Percentiles rank a stretch among this genome's conserved stretches.
phyloP scores from a whole-genome alignment of 1,140 invertebrate species.

The Oncopodura yosiiana region DNA sequence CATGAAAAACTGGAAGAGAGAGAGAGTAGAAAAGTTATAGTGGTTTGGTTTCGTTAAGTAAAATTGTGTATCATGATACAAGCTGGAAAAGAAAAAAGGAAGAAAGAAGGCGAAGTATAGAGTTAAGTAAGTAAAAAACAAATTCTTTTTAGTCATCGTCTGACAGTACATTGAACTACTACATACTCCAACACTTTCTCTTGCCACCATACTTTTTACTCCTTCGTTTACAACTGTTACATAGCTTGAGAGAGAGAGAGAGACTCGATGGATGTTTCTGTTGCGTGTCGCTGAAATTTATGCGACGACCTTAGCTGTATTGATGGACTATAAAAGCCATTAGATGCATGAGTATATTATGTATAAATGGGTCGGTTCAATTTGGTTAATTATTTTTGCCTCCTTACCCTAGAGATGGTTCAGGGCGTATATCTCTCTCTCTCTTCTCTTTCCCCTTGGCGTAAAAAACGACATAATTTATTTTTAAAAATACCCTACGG shows the following conservation, averaged over 20 bases:
- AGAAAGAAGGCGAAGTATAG: too few relatives aligned
- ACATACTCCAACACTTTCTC: too few relatives aligned
- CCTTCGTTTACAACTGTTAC: too few relatives aligned
- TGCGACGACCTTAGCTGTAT: constrained; percentile 20
- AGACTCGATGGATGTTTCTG: not conserved
- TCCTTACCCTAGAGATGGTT: not conserved
- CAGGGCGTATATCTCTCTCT: constrained; percentile 15
- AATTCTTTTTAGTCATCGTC: too few relatives aligned
- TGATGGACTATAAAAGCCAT: constrained; percentile 25
- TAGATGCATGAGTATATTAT: constrained; percentile 21
- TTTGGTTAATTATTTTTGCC: constrained; percentile 30
- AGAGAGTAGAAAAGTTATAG: too few relatives aligned
- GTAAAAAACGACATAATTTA: constrained; percentile 7
- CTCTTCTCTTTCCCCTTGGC: constrained; percentile 14
- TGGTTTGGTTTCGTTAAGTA: too few relatives aligned
- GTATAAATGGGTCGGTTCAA: constrained; percentile 26
- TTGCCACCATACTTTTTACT: too few relatives aligned
- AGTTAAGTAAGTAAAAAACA: too few relatives aligned
- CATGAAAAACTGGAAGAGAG: too few relatives aligned
- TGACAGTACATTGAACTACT: too few relatives aligned
- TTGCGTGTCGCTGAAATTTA: constrained; percentile 27
- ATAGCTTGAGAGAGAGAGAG: not conserved
- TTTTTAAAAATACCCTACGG: not conserved
- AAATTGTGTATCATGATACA: too few relatives aligned
- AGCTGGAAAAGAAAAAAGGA: too few relatives aligned